A percentile compares a stretch with the other conserved stretches of the same genome.
Conservation (phyloP, 2,797 vertebrate species). For the Diceros bicornis region DNA sequence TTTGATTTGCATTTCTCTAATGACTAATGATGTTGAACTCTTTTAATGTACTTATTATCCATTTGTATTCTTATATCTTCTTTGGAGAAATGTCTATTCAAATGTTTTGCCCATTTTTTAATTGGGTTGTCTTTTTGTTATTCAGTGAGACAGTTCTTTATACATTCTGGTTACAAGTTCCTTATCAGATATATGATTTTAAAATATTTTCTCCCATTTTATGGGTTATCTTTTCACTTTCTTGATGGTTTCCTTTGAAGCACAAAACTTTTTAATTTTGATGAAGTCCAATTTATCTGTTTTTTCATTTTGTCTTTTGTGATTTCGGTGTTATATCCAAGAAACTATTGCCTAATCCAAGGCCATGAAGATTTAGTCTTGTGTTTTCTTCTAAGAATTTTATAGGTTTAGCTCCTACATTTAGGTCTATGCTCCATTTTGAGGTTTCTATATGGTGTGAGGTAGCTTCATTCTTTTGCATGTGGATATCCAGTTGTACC, state of each 20-base stretch:
- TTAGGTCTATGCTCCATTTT: not conserved
- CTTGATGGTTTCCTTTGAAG: not conserved
- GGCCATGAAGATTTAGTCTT: not conserved
- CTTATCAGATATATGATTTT: not conserved
- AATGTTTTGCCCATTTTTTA: slow-evolving; percentile 21
- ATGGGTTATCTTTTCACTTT: not conserved
- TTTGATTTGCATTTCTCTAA: slow-evolving; percentile 1
- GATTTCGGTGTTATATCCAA: slow-evolving; percentile 17
- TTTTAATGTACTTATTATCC: not conserved
- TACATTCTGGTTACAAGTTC: not conserved
- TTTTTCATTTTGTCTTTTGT: slow-evolving; percentile 3
- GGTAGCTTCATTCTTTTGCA: not conserved
- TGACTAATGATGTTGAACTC: not conserved
- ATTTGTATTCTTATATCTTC: not conserved
- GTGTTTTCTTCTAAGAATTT: slow-evolving; percentile 25
- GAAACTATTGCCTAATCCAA: slow-evolving; percentile 22
- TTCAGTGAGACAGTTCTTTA: not conserved
- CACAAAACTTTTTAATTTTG: not conserved
- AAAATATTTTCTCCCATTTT: not conserved
- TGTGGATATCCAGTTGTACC: not conserved
- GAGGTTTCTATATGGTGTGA: not conserved
- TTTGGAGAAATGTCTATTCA: not conserved
- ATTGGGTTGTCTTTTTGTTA: not conserved
- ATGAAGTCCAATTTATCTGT: not conserved
- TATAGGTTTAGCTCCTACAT: slow-evolving; percentile 13